Base-by-base conservation (phyloP, 1,140 invertebrate species). In the Heliothis virescens region DNA sequence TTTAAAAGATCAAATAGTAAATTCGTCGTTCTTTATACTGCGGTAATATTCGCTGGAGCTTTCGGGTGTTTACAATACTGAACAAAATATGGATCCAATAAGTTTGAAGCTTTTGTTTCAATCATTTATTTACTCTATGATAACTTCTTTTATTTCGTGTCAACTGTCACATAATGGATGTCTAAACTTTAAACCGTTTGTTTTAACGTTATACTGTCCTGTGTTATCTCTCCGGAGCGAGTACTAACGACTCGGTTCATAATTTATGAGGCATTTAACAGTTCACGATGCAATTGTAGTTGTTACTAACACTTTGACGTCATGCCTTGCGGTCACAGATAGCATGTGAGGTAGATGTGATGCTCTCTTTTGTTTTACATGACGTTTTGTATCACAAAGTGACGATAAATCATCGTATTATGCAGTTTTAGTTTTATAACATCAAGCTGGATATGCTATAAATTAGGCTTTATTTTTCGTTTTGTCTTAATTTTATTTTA, bases 201-300 rank as follows among this genome's bases (percentile, higher is more conserved):
- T 21, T 52, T 62, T 52, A 63, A 52, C 62, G 63, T 29, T 60
- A 34, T 12, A 16, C 34, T 34, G 21, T 48, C 34, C 72, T 62
- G 26, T 52, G 74, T 65, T 65, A 76, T 76, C 74, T 63, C 74
- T 21, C 13, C 48, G 74, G 29, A 50, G 26, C 69, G 50, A 74
- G 15, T 41, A 26, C 57, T 47, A 55, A 47, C 55, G 63, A n/a
- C 48, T 65, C 60, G 41, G 74, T 76, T 50, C 50, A 63, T 63
- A 63, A 76, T 63, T 76, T 76, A 75, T 47, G 57, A 62, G 59
- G 41, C 21, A 12, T 69, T 57, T 65, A 48, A 65, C 62, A 52
- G 47, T 63, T 53, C 48, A 65, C 74, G 48, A 52, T 76, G 74
- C 74, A 63, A 15, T 76, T 76, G 34, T 65, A 47, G 62, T 63